Base-by-base conservation (phyloP, 1,140 invertebrate genomes). In the Caenorhabditis briggsae region DNA sequence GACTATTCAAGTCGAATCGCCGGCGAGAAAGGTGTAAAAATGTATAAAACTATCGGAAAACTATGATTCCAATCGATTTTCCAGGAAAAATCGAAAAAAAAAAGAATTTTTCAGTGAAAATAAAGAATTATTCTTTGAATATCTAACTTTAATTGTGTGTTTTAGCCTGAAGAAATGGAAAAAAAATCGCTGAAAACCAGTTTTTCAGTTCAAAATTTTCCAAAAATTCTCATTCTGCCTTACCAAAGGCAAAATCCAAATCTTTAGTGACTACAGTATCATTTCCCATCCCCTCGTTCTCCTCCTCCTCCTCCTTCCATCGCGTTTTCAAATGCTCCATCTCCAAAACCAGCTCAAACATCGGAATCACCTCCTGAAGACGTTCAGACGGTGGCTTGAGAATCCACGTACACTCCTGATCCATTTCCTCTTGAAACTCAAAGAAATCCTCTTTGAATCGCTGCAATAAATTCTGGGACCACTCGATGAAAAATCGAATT, bases 191-290 rank as follows among this genome's bases (percentile, higher is more conserved):
- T n/a, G n/a, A n/a, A n/a, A n/a, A n/a, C n/a, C n/a, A n/a, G n/a
- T n/a, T n/a, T n/a, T n/a, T n/a, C n/a, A n/a, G n/a, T n/a, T n/a
- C n/a, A n/a, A n/a, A 58, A 12, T 18, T n/a, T 18, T 18, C 55
- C 18, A 18, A 11, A 25, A 33, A 33, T 12, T 11, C 9, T 33
- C 8, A 2, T 64, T 64, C 0, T 11, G 16, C 3, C 33, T 65
- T n/a, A 70, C 65, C 65, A 78, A 78, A 78, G 9, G 70, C 70
- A 41, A 78, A 78, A 14, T 50, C 50, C 70, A 78, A 25, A n/a
- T 78, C 46, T 9, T 78, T 78, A 18, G 53, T 78, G 11, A 78
- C 46, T 53, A 46, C 20, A 2, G 53, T 78, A 5, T 78, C 70
- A 25, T 78, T 53, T 8, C 70, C 50, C 5, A 46, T 53, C 2